Evolutionary conservation across 2,113 vertebrate species (phyloP).

Genomic region (Oreotrochilus melanogaster): DNA sequence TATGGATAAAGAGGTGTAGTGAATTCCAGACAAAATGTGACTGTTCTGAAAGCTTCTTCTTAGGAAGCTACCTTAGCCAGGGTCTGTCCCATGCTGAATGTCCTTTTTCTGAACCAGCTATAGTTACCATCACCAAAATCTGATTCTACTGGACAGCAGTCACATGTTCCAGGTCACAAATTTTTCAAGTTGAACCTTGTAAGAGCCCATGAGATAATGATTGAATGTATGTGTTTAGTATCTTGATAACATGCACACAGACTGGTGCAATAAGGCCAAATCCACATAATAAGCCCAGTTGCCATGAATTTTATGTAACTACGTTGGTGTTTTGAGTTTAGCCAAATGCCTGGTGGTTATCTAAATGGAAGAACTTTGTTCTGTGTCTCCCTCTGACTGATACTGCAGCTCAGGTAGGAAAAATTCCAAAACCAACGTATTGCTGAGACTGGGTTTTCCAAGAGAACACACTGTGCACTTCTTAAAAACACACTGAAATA

Average conservation of each 20-base stretch:
- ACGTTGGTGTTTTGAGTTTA: slow-evolving; percentile 1
- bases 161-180: neutral
- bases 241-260: neutral
- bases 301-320: slow-evolving; percentile 15
- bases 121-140: neutral
- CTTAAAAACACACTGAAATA: slow-evolving; percentile 35
- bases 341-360: slow-evolving; percentile 32
- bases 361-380: slow-evolving; percentile 50
- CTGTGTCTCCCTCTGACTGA: slow-evolving; percentile 16
- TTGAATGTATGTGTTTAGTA: neutral
- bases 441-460: neutral
- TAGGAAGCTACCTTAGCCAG: neutral
- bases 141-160: neutral
- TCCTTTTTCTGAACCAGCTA: neutral
- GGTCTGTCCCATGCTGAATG: neutral
- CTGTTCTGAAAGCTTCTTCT: neutral
- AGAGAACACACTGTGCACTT: neutral
- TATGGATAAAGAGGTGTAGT: neutral
- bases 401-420: slow-evolving; percentile 24
- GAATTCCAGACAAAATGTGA: neutral
- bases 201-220: neutral
- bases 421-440: slow-evolving; percentile 19
- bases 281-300: neutral
- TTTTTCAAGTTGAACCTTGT: neutral
- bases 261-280: neutral